These are phyloP conservation scores for Clupea harengus DNA, from an alignment of 2,113 vertebrate species.

Conservation along the genomic window DNA sequence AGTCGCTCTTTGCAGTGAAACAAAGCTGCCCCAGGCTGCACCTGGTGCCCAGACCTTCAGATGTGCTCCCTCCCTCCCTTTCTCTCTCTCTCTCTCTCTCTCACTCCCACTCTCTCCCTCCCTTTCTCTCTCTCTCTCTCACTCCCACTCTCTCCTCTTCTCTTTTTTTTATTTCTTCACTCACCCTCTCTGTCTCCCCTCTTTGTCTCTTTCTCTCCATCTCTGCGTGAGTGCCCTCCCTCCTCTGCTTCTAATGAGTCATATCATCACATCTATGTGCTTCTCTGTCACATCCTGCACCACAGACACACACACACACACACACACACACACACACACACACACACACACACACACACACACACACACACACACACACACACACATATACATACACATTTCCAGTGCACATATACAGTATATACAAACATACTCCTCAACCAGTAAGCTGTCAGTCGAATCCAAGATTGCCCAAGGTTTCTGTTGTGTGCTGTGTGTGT, in stretches of 20 bases:
- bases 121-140: neutral
- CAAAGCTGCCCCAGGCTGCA: neutral
- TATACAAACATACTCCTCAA: neutral
- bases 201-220: neutral
- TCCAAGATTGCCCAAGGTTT: neutral
- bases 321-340: too few species aligned
- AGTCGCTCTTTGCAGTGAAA: neutral
- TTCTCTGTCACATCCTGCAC: neutral
- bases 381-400: neutral
- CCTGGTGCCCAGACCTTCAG: neutral
- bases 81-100: neutral
- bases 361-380: constrained; percentile 1
- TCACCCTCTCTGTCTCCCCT: neutral
- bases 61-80: neutral
- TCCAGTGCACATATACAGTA: neutral
- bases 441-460: too few species aligned
- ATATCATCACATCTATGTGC: neutral
- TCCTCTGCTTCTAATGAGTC: neutral
- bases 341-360: neutral
- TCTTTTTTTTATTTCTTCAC: too few species aligned
- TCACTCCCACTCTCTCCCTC: too few species aligned
- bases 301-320: neutral
- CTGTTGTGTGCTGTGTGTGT: constrained; percentile 16
- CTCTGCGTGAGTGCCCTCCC: neutral
- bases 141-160: neutral